phyloP scores from a whole-genome alignment of 2,888 invertebrate genomes.

The Agrochola lychnidis region DNA sequence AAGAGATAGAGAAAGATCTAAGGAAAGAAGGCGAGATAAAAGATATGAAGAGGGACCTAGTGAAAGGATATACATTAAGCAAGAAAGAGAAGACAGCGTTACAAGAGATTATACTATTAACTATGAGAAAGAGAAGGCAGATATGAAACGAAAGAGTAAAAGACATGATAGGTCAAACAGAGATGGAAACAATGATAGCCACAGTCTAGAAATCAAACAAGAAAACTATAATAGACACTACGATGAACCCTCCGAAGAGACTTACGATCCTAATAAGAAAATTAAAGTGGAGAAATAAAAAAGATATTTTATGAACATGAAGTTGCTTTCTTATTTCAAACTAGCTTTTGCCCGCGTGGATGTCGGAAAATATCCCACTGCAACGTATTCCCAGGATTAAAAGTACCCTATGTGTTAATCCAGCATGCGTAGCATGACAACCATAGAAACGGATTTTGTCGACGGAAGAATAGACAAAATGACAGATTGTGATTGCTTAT shows the following conservation, averaged over 20 bases:
- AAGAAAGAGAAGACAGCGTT: slow-evolving; percentile 30
- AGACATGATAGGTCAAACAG: slow-evolving; percentile 17
- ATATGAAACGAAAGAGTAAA: slow-evolving; percentile 7
- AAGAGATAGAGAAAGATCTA: slow-evolving; percentile 38
- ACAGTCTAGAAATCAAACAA: slow-evolving; percentile 29
- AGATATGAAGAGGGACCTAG: slow-evolving; percentile 18
- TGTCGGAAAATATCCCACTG: background rate
- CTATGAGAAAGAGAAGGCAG: background rate
- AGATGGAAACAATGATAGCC: slow-evolving; percentile 1
- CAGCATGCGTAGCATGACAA: too few relatives aligned
- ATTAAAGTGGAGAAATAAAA: slow-evolving; percentile 52
- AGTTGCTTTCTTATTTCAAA: background rate
- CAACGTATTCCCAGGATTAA: too few relatives aligned
- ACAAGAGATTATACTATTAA: slow-evolving; percentile 2
- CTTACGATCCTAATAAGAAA: slow-evolving; percentile 46
- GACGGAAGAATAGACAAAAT: too few relatives aligned
- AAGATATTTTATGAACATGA: background rate
- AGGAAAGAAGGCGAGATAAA: slow-evolving; percentile 29
- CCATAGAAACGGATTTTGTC: too few relatives aligned
- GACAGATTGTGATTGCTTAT: too few relatives aligned
- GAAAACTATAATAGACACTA: slow-evolving; percentile 40
- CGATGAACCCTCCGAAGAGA: slow-evolving; percentile 20
- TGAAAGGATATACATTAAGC: slow-evolving; percentile 22
- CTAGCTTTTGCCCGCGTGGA: background rate
- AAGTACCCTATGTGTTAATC: too few relatives aligned